These are phyloP conservation scores for Spinus olivaceus DNA, from an alignment of 2,797 vertebrate genomes.

Conservation along the genomic window DNA sequence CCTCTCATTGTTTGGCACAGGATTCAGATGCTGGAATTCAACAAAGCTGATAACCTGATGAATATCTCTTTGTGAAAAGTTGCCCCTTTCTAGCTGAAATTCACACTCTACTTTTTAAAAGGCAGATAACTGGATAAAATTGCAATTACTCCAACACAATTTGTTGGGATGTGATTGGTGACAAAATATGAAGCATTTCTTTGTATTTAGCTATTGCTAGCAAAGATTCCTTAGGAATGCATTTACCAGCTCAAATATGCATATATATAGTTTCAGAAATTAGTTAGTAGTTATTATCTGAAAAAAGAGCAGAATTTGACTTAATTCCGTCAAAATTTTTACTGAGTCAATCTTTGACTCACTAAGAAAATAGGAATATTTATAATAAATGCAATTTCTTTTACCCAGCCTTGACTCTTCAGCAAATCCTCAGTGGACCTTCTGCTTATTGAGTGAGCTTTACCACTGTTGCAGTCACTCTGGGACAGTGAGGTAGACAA, in stretches of 20 bases:
- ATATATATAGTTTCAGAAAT: background rate
- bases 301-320: background rate
- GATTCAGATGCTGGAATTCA: background rate
- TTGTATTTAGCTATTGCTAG: background rate
- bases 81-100: background rate
- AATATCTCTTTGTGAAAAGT: background rate
- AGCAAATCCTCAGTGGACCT: background rate
- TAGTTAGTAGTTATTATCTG: background rate
- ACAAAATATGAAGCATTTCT: background rate
- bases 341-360: background rate
- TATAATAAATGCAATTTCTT: background rate
- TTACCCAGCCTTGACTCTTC: background rate
- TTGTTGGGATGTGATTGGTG: background rate
- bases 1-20: background rate
- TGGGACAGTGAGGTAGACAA: background rate
- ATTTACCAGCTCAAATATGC: background rate
- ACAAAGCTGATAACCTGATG: background rate
- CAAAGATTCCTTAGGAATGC: background rate
- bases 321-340: background rate
- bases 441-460: background rate
- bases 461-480: background rate
- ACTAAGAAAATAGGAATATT: background rate
- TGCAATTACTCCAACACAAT: background rate
- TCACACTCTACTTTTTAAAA: background rate
- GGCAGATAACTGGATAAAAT: background rate